Percentiles rank a stretch among this genome's conserved stretches.
Conservation (phyloP, 2,113 vertebrate species). For the Aptenodytes forsteri region DNA sequence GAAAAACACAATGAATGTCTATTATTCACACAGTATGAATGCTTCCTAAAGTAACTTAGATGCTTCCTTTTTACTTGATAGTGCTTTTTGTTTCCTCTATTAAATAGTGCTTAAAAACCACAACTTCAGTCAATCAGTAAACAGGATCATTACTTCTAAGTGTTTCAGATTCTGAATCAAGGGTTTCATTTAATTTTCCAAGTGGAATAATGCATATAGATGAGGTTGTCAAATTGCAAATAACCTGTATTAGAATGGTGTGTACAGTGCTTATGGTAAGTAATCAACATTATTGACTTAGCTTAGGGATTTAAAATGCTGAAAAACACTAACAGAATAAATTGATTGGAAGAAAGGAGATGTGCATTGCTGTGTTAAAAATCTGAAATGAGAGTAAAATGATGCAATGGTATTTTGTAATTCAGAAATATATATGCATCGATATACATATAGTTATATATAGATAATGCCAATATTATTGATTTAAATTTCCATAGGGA, state of each 20-base stretch:
- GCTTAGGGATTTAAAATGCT: constrained; percentile 69
- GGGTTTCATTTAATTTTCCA: constrained; percentile 78
- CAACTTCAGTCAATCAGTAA: constrained; percentile 76
- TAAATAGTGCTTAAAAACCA: constrained; percentile 73
- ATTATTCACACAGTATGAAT: constrained; percentile 34
- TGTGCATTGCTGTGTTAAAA: constrained; percentile 52
- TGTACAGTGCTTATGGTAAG: constrained; percentile 72
- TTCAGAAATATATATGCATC: neutral
- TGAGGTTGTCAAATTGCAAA: constrained; percentile 78
- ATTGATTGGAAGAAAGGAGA: constrained; percentile 69
- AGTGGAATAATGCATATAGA: constrained; percentile 76
- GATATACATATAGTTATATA: neutral
- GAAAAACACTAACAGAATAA: constrained; percentile 74
- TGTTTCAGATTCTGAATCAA: constrained; percentile 75
- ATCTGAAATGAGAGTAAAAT: constrained; percentile 59
- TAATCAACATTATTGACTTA: constrained; percentile 79
- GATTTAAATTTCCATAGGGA: constrained; percentile 59
- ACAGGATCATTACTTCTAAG: constrained; percentile 76
- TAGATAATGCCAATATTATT: constrained; percentile 46
- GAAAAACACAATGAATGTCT: constrained; percentile 35
- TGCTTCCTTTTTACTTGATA: constrained; percentile 54
- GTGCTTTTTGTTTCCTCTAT: constrained; percentile 70
- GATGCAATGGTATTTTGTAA: constrained; percentile 17
- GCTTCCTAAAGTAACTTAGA: constrained; percentile 54
- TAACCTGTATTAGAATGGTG: constrained; percentile 70